Conservation (phyloP, 1,140 invertebrate species). For the Nylanderia fulva region DNA sequence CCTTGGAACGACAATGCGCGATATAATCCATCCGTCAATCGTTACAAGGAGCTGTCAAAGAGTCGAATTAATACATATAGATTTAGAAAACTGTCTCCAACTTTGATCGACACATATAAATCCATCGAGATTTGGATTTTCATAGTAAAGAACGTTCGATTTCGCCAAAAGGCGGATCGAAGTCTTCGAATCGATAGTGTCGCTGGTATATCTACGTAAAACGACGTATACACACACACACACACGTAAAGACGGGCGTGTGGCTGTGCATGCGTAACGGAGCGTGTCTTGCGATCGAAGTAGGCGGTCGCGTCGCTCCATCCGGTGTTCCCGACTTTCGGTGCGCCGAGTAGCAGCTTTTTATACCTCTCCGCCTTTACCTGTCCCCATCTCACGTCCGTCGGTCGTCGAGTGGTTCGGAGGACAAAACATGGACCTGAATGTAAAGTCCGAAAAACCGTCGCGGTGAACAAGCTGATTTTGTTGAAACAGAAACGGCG, state of each 20-base stretch:
- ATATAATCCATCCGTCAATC: not conserved
- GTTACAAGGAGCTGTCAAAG: not conserved
- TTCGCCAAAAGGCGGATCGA: constrained; percentile 27
- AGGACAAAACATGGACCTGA: constrained; percentile 73
- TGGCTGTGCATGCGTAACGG: constrained; percentile 65
- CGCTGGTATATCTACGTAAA: constrained; percentile 30
- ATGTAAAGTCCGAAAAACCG: constrained; percentile 73
- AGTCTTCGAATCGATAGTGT: constrained; percentile 58
- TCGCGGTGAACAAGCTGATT: constrained; percentile 66
- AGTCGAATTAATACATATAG: no score
- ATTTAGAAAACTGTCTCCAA: not conserved
- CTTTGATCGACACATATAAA: not conserved
- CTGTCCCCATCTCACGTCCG: constrained; percentile 69
- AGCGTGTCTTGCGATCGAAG: constrained; percentile 72
- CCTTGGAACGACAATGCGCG: not conserved
- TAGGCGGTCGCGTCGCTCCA: constrained; percentile 71
- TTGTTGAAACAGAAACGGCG: constrained; percentile 70
- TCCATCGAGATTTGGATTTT: constrained; percentile 21
- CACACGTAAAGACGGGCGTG: not conserved
- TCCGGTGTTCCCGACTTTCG: constrained; percentile 69
- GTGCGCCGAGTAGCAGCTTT: constrained; percentile 63
- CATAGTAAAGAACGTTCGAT: constrained; percentile 3
- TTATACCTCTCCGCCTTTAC: constrained; percentile 62
- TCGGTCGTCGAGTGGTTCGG: constrained; percentile 61
- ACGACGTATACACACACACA: not conserved